A percentile compares a stretch with the other conserved stretches of the same genome.
phyloP scores from a whole-genome alignment of 2,797 vertebrate genomes.

The Brachyrhaphis roseni region DNA sequence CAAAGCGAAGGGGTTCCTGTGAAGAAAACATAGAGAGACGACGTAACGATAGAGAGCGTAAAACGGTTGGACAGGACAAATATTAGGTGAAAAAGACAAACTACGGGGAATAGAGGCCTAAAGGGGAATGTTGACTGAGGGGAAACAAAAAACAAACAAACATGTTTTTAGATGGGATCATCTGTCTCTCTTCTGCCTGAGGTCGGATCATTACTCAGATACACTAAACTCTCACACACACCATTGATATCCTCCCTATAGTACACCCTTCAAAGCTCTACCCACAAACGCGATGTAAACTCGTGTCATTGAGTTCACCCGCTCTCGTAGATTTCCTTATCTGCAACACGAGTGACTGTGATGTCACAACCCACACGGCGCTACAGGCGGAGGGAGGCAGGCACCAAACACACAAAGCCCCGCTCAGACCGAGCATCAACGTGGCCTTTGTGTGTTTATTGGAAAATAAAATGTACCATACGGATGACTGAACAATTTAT shows the following conservation, averaged over 20 bases:
- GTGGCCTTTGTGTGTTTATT: not conserved
- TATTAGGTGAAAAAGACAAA: not conserved
- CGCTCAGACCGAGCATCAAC: slow-evolving; percentile 6
- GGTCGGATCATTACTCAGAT: slow-evolving; percentile 50
- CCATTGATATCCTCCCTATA: not conserved
- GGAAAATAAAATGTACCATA: not conserved
- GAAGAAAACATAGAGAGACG: not conserved
- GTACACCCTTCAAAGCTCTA: not conserved
- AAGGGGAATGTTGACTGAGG: not conserved
- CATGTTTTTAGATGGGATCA: slow-evolving; percentile 53
- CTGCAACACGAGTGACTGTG: slow-evolving; percentile 47
- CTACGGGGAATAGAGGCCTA: not conserved
- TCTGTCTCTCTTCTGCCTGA: slow-evolving; percentile 46
- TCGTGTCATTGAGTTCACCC: slow-evolving; percentile 37
- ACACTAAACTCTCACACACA: slow-evolving; percentile 10
- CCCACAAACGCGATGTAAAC: slow-evolving; percentile 15
- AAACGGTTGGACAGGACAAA: not conserved
- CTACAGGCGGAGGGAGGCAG: slow-evolving; percentile 30
- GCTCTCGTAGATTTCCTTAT: slow-evolving; percentile 46
- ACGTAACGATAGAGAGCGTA: not conserved
- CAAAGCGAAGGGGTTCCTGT: slow-evolving; percentile 34
- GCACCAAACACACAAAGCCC: slow-evolving; percentile 14
- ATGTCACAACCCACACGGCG: slow-evolving; percentile 42
- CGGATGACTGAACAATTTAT: not conserved
- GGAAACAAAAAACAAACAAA: slow-evolving; percentile 15